These are phyloP conservation scores for Echiichthys vipera DNA, from an alignment of 2,797 vertebrate species.

Conservation along the genomic window DNA sequence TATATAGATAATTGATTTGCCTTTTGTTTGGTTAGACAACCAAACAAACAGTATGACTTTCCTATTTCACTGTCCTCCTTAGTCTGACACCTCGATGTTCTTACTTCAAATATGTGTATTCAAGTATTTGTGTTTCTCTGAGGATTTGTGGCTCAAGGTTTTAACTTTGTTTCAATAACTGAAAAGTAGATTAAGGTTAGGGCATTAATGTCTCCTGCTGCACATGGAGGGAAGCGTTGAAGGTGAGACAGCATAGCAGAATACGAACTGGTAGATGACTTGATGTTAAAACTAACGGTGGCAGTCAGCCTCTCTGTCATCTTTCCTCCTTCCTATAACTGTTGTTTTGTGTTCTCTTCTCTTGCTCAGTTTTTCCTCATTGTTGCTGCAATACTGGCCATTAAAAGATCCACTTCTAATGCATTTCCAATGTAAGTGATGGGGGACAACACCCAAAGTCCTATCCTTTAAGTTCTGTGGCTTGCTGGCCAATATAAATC, in stretches of 20 bases:
- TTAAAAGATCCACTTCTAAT: background rate
- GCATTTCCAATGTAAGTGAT: background rate
- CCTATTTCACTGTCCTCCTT: background rate
- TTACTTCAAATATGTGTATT: background rate
- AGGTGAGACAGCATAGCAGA: slow-evolving; percentile 2
- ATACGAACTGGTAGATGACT: slow-evolving; percentile 17
- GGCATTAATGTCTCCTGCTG: slow-evolving; percentile 49
- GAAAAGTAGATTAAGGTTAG: slow-evolving; percentile 68
- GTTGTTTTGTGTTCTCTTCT: background rate
- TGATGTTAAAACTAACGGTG: slow-evolving; percentile 14
- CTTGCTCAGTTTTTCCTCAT: slow-evolving; percentile 4
- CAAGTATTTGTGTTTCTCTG: background rate
- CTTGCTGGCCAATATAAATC: slow-evolving; percentile 42
- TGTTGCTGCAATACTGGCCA: background rate
- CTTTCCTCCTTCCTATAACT: background rate
- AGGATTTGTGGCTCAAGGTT: slow-evolving; percentile 26
- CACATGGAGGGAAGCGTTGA: slow-evolving; percentile 10
- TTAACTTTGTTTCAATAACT: slow-evolving; percentile 7
- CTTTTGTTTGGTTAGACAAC: background rate
- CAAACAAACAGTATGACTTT: background rate
- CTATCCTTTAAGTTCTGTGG: background rate
- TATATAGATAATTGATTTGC: background rate
- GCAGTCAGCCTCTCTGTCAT: background rate
- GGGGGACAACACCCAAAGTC: background rate
- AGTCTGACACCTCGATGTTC: background rate